These are phyloP conservation scores for Agrotis clavis DNA, from an alignment of 2,888 invertebrate genomes.

Conservation along the genomic window DNA sequence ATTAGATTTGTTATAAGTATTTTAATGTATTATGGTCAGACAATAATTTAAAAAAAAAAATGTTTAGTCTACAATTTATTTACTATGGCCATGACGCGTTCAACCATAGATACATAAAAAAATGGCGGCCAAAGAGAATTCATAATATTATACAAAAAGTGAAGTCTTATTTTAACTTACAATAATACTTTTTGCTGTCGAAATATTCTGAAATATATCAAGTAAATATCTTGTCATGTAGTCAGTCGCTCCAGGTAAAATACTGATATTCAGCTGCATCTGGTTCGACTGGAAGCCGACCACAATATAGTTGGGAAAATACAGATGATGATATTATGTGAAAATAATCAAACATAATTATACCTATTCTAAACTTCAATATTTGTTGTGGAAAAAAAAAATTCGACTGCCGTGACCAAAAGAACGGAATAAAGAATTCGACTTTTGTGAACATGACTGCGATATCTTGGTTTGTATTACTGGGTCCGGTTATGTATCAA, in stretches of 20 bases:
- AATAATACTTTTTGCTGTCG: conserved; percentile 37
- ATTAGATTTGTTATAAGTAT: background rate
- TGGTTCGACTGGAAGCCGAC: background rate
- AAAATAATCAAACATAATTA: no score
- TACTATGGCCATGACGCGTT: no score
- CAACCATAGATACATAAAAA: no score
- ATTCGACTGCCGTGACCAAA: no score
- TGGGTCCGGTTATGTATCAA: no score
- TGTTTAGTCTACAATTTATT: background rate
- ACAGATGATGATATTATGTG: background rate
- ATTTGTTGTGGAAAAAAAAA: no score
- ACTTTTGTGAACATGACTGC: no score
- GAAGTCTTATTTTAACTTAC: conserved; percentile 9
- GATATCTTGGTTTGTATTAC: no score
- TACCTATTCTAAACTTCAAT: no score
- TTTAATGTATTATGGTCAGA: conserved; percentile 11
- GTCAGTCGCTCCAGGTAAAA: background rate
- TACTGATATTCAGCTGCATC: background rate
- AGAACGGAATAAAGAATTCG: no score
- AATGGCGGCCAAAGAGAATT: no score
- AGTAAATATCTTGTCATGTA: background rate
- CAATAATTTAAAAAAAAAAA: no score
- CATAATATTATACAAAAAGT: conserved; percentile 26
- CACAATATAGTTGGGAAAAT: background rate
- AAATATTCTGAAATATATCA: conserved; percentile 18